phyloP scores from a whole-genome alignment of 2,797 vertebrate genomes.

The Acipenser transmontanus region DNA sequence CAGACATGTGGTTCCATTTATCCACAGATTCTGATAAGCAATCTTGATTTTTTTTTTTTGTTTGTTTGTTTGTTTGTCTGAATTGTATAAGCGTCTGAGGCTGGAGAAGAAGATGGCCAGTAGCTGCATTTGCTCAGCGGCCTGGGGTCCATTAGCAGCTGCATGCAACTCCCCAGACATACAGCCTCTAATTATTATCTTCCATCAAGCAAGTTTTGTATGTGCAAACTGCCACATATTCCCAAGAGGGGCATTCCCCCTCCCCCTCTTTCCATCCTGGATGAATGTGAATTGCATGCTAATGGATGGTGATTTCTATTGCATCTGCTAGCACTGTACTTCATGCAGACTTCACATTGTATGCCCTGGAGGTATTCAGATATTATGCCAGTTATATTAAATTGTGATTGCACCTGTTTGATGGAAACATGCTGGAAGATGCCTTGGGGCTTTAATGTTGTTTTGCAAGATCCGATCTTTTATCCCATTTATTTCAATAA shows the following conservation, averaged over 20 bases:
- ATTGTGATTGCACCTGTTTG: slow-evolving; percentile 2
- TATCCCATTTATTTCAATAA: too few relatives aligned
- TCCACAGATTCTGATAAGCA: too few relatives aligned
- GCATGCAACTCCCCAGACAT: slow-evolving; percentile 11
- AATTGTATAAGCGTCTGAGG: slow-evolving; percentile 17
- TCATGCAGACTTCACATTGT: slow-evolving; percentile 20
- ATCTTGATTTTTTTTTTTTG: too few relatives aligned
- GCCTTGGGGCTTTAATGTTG: background rate
- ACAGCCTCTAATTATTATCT: too few relatives aligned
- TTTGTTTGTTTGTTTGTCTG: too few relatives aligned
- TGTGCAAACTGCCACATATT: slow-evolving; percentile 1
- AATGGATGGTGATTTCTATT: slow-evolving; percentile 21
- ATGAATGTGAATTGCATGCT: slow-evolving; percentile 27
- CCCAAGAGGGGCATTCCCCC: slow-evolving; percentile 1
- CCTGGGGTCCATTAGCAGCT: slow-evolving; percentile 31
- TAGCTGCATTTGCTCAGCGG: slow-evolving; percentile 31
- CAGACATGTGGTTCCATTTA: too few relatives aligned
- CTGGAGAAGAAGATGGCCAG: slow-evolving; percentile 21
- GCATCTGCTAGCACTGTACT: background rate
- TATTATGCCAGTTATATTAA: slow-evolving; percentile 15
- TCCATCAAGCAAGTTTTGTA: background rate
- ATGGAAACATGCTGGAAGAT: background rate
- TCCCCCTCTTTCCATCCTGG: slow-evolving; percentile 14
- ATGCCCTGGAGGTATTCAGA: slow-evolving; percentile 25
- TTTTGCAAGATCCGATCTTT: too few relatives aligned